Conservation (phyloP, 2,888 invertebrate genomes). For the Crossocerus cetratus region DNA sequence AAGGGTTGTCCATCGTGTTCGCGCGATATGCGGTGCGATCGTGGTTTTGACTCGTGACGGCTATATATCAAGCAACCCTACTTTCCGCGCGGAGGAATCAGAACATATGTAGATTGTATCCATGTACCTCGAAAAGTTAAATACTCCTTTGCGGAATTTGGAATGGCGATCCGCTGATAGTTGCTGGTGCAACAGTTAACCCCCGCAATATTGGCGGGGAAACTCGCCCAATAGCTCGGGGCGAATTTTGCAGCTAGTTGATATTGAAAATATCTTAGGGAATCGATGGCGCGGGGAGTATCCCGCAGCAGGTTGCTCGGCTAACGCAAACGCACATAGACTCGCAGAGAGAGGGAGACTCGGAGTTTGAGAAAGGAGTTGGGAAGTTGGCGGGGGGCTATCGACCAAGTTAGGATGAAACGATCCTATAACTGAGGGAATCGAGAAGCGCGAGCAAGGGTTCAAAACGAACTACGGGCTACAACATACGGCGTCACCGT, state of each 20-base stretch:
- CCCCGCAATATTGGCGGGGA: neutral
- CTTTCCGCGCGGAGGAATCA: neutral
- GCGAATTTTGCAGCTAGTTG: conserved; percentile 7
- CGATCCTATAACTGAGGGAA: conserved; percentile 37
- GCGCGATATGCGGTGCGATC: conserved; percentile 27
- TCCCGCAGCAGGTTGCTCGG: conserved; percentile 10
- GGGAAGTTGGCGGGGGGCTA: conserved; percentile 32
- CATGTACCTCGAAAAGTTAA: neutral
- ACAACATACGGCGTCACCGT: conserved; percentile 21
- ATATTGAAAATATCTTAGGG: conserved; percentile 18
- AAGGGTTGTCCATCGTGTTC: conserved; percentile 21
- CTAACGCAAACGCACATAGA: conserved; percentile 8
- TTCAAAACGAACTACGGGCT: conserved; percentile 14
- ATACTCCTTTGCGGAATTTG: neutral
- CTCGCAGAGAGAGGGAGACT: conserved; percentile 14
- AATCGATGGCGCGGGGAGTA: conserved; percentile 1
- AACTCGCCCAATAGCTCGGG: neutral
- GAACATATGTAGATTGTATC: too few species aligned
- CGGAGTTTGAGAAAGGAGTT: conserved; percentile 35
- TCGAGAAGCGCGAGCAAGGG: conserved; percentile 24
- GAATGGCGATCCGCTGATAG: neutral
- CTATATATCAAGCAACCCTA: conserved; percentile 12
- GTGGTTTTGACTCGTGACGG: conserved; percentile 37
- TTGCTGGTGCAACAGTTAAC: neutral
- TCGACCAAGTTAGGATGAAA: conserved; percentile 36